Evolutionary conservation across 2,113 vertebrate species (phyloP).

Genomic region (Macrotus californicus): DNA sequence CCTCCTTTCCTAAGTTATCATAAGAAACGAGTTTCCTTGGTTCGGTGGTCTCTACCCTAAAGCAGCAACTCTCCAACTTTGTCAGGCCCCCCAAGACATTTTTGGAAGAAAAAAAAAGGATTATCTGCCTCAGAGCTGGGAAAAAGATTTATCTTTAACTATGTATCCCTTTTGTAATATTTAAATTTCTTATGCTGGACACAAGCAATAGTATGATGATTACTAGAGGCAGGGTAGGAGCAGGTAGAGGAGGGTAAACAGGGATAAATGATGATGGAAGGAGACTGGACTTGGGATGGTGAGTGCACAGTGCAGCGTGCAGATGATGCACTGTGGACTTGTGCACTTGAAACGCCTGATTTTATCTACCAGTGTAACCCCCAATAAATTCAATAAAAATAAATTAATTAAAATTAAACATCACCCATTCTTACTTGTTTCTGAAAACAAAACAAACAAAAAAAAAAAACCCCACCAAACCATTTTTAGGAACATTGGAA

Average conservation of each 20-base stretch:
- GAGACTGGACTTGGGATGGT: not conserved
- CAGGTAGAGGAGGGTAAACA: not conserved
- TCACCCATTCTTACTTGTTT: not conserved
- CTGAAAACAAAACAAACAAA: not conserved
- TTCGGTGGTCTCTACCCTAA: not conserved
- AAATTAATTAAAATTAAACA: not conserved
- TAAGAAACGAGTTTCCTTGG: not conserved
- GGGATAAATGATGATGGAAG: not conserved
- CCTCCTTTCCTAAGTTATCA: not conserved
- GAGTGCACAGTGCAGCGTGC: not conserved
- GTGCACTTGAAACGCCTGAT: not conserved
- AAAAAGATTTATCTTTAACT: not conserved
- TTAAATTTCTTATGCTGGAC: not conserved
- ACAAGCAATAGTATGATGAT: not conserved
- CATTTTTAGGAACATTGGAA: not conserved
- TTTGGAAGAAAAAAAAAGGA: not conserved
- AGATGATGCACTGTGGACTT: no score
- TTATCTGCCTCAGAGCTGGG: no score
- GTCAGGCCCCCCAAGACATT: not conserved
- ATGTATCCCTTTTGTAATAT: not conserved
- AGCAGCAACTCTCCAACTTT: not conserved
- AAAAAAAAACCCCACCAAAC: no score
- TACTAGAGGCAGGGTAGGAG: not conserved
- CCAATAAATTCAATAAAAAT: not conserved
- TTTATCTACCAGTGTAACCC: not conserved